A percentile compares a stretch with the other conserved stretches of the same genome.
phyloP scores from a whole-genome alignment of 2,888 invertebrate genomes.

The Yponomeuta sedellus region DNA sequence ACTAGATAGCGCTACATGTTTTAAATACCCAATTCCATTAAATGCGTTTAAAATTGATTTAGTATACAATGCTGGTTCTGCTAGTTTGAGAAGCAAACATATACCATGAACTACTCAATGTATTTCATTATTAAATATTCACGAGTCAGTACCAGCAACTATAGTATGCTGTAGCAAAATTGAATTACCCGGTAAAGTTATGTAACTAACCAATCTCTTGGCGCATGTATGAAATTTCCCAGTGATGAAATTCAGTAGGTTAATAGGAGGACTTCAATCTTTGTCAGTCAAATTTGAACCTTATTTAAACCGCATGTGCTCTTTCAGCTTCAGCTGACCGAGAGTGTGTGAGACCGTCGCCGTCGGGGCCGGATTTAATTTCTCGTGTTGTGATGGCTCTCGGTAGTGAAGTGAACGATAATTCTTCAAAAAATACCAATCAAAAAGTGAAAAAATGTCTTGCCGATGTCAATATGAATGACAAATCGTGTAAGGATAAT shows the following conservation, averaged over 20 bases:
- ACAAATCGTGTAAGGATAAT: slow-evolving; percentile 60
- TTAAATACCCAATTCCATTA: not conserved
- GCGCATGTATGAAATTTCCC: not conserved
- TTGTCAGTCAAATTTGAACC: slow-evolving; percentile 65
- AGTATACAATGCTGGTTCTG: not conserved
- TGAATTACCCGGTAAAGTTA: slow-evolving; percentile 5
- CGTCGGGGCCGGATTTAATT: slow-evolving; percentile 62
- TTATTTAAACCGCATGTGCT: slow-evolving; percentile 71
- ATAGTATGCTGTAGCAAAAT: not conserved
- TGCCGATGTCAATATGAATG: slow-evolving; percentile 56
- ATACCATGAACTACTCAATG: not conserved
- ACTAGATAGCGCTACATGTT: slow-evolving; percentile 26
- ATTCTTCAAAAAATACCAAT: slow-evolving; percentile 61
- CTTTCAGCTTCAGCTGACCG: slow-evolving; percentile 58
- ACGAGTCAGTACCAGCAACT: not conserved
- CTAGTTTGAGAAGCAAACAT: not conserved
- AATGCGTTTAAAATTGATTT: not conserved
- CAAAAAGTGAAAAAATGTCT: slow-evolving; percentile 74
- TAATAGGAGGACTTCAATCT: slow-evolving; percentile 33
- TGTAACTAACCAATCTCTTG: not conserved
- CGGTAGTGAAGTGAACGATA: slow-evolving; percentile 76
- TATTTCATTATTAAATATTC: not conserved
- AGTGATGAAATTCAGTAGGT: slow-evolving; percentile 16
- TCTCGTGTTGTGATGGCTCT: slow-evolving; percentile 76
- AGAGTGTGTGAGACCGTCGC: slow-evolving; percentile 56